Percentiles rank a stretch among this genome's conserved stretches.
phyloP scores from a whole-genome alignment of 2,888 invertebrate genomes.

The Caenorhabditis sp. region DNA sequence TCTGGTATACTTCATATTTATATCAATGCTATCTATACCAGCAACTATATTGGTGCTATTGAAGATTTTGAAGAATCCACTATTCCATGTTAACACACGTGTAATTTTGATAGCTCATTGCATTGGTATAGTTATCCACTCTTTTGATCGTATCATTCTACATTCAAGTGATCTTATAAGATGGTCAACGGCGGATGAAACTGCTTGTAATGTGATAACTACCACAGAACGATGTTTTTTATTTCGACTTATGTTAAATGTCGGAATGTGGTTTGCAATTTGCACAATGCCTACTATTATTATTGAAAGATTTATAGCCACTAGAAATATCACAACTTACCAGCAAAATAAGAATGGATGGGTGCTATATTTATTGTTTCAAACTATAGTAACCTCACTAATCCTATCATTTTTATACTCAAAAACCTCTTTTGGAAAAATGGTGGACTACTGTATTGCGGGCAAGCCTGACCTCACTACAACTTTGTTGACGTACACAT shows the following conservation, averaged over 20 bases:
- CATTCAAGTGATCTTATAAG: too few relatives aligned
- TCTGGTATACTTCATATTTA: slow-evolving; percentile 3
- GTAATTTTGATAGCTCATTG: too few relatives aligned
- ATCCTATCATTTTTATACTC: neutral
- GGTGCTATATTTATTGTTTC: neutral
- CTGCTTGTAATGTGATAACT: too few relatives aligned
- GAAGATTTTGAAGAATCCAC: too few relatives aligned
- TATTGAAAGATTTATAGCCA: neutral
- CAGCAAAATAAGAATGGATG: neutral
- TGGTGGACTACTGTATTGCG: neutral
- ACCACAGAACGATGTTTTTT: too few relatives aligned
- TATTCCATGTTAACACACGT: too few relatives aligned
- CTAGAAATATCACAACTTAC: neutral
- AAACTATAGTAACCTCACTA: neutral
- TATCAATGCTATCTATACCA: too few relatives aligned
- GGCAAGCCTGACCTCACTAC: neutral
- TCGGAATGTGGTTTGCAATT: neutral
- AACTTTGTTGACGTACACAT: neutral
- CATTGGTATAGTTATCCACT: too few relatives aligned
- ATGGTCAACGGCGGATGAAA: too few relatives aligned
- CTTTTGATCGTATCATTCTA: too few relatives aligned
- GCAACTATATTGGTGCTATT: too few relatives aligned
- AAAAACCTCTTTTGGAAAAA: neutral
- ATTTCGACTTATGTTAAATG: neutral
- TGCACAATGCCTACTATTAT: neutral